Base-by-base conservation (phyloP, 2,113 vertebrate species). In the Bufo gargarizans region DNA sequence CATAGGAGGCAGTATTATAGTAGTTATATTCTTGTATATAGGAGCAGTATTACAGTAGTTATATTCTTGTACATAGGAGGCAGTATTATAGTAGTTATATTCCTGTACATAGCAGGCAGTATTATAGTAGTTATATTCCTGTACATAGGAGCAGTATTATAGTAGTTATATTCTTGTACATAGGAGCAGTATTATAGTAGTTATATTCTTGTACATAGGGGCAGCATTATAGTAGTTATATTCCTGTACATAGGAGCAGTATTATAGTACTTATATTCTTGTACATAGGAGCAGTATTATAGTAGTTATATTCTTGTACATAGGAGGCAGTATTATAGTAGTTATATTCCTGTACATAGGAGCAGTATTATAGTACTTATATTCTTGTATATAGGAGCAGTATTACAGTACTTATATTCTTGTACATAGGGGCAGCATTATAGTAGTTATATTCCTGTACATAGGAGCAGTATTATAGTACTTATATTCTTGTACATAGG, bases 341-440 rank as follows among this genome's bases (percentile, higher is more conserved):
- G 58, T 61, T 61, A 61, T 65, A 65, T 65, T 65, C 61, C n/a
- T 65, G 61, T 65, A 65, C 61, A 65, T 65, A 65, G 49, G 74
- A 12, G 65, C 65, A 69, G n/a, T 69, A 65, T 65, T 65, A 65
- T 65, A 65, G 61, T 65, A 65, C 19, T 65, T 65, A 65, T 65
- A 65, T 65, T 65, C 61, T 65, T 65, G 61, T 65, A 65, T 5
- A 61, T 61, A 61, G 59, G 56, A 14, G 59, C 59, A 61, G 59
- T 61, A 61, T 61, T 61, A 61, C 19, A 61, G 59, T 61, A 61
- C 16, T 61, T 61, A 61, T 61, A 61, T 61, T 61, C 59, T 61
- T 61, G 17, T 61, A 58, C 56, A 61, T 61, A 61, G 58, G 58
- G n/a, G 58, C 58, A 61, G 58, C 17, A 16, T 61, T 61, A 61